Conservation (phyloP, 2,888 invertebrate genomes). For the Bibio marci region DNA sequence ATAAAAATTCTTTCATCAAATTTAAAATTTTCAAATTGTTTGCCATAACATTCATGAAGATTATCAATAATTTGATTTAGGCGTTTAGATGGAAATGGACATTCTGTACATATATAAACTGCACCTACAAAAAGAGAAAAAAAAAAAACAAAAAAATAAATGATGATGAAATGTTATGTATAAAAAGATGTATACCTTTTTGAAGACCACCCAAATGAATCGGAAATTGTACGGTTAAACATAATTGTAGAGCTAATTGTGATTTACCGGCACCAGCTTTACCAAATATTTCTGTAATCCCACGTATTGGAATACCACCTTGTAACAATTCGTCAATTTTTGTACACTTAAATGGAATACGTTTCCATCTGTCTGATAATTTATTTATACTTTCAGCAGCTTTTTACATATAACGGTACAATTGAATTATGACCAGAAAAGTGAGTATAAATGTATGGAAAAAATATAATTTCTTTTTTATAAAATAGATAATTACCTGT, state of each 20-base stretch:
- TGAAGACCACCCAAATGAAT: constrained; percentile 33
- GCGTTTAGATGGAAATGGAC: constrained; percentile 50
- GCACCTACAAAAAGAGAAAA: constrained; percentile 29
- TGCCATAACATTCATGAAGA: constrained; percentile 20
- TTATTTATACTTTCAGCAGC: too few species aligned
- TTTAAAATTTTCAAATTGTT: constrained; percentile 21
- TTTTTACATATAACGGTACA: too few species aligned
- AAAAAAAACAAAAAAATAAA: constrained; percentile 3
- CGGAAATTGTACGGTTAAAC: constrained; percentile 44
- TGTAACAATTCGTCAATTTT: constrained; percentile 37
- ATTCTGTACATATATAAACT: constrained; percentile 56
- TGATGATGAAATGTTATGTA: too few species aligned
- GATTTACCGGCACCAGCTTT: constrained; percentile 59
- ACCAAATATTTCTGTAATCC: constrained; percentile 58
- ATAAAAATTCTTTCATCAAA: constrained; percentile 45
- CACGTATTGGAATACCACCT: constrained; percentile 47
- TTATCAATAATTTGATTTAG: constrained; percentile 35
- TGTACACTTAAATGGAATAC: constrained; percentile 34
- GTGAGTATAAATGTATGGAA: background rate
- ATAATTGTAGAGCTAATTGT: constrained; percentile 53
- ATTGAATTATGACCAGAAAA: background rate
- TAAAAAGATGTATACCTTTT: constrained; percentile 30
- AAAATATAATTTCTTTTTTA: background rate
- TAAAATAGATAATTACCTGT: background rate
- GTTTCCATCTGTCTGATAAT: constrained; percentile 16